A percentile compares a stretch with the other conserved stretches of the same genome.
phyloP scores from a whole-genome alignment of 2,797 vertebrate species.

The Sparus aurata region DNA sequence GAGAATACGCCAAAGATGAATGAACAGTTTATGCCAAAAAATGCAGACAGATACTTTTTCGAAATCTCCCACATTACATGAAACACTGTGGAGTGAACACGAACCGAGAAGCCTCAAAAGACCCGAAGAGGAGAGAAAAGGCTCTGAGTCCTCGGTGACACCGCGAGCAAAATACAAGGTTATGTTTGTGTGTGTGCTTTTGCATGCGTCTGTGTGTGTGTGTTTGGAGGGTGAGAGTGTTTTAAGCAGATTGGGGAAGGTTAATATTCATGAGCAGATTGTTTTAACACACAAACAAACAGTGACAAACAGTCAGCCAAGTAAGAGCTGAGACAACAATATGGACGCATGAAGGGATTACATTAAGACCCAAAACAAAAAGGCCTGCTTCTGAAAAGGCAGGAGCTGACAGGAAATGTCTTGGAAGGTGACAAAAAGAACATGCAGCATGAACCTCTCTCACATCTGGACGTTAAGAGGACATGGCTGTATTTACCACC shows the following conservation, averaged over 20 bases:
- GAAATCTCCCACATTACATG: not conserved
- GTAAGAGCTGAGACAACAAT: constrained; percentile 52
- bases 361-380: constrained; percentile 43
- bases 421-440: constrained; percentile 20
- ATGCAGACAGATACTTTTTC: not conserved
- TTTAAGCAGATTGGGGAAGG: constrained; percentile 58
- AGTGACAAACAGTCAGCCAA: constrained; percentile 54
- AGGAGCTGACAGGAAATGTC: not conserved
- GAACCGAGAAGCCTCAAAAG: not conserved
- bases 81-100: not conserved
- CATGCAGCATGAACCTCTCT: not conserved
- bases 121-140: constrained; percentile 13
- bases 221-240: constrained; percentile 35
- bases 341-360: constrained; percentile 58
- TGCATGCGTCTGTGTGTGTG: constrained; percentile 2
- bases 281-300: constrained; percentile 31
- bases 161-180: constrained; percentile 48
- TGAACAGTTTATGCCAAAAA: constrained; percentile 3
- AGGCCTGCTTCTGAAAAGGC: constrained; percentile 19
- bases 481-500: constrained; percentile 10
- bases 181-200: constrained; percentile 7
- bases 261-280: constrained; percentile 74
- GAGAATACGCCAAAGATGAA: not conserved
- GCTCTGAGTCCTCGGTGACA: constrained; percentile 28
- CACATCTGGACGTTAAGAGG: not conserved